Conservation (phyloP, 2,888 invertebrate genomes). For the Anoncus sp. region DNA sequence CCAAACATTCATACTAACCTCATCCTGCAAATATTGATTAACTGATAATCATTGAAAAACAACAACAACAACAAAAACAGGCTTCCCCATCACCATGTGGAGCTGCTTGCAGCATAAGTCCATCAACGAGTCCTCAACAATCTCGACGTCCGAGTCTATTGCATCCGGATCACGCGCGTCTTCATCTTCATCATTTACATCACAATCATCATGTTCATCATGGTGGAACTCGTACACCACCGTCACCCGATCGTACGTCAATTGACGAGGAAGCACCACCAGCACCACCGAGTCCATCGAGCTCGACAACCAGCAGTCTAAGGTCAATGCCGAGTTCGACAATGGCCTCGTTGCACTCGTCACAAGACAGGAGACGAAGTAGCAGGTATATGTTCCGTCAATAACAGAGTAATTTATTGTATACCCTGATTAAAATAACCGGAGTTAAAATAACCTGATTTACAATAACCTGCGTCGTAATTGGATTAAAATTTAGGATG, state of each 20-base stretch:
- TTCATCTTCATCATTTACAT: conserved; percentile 84
- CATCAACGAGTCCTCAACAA: conserved; percentile 80
- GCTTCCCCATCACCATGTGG: conserved; percentile 83
- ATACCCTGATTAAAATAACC: no score
- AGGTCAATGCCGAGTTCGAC: conserved; percentile 81
- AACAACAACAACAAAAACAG: conserved; percentile 66
- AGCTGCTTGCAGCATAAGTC: conserved; percentile 73
- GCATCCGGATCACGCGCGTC: conserved; percentile 89
- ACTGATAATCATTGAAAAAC: no score
- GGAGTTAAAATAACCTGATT: no score
- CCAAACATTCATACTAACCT: no score
- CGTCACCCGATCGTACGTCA: conserved; percentile 82
- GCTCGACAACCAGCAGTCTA: conserved; percentile 81
- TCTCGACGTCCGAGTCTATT: conserved; percentile 86
- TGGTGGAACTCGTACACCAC: conserved; percentile 77
- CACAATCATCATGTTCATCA: conserved; percentile 81
- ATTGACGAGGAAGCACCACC: conserved; percentile 80
- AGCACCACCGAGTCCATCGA: conserved; percentile 80
- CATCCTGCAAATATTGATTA: no score
- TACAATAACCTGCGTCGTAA: no score
- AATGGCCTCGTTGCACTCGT: conserved; percentile 77
- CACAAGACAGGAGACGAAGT: conserved; percentile 79
- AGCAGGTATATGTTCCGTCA: conserved; percentile 77
- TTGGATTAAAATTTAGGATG: no score
- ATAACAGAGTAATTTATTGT: no score